Conservation (phyloP, 2,888 invertebrate species). For the Hydrotaea diabolus region DNA sequence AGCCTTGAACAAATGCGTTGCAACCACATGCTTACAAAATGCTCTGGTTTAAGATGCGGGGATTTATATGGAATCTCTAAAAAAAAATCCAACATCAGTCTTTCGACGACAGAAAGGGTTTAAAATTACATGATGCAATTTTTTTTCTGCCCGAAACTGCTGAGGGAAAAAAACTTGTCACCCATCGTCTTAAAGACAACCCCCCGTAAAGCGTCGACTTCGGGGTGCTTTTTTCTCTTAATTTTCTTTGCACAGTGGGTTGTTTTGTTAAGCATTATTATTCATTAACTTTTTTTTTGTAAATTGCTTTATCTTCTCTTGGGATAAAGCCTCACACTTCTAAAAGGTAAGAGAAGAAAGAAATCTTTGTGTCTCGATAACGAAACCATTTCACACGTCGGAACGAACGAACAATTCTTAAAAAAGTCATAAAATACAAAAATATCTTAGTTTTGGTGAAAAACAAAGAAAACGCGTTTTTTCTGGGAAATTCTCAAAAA, state of each 20-base stretch:
- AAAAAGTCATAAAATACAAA: constrained; percentile 56
- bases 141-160: background rate
- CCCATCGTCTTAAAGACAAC: constrained; percentile 50
- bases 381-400: constrained; percentile 64
- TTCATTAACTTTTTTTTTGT: constrained; percentile 52
- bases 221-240: constrained; percentile 54
- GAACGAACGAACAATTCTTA: constrained; percentile 23
- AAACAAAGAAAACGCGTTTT: constrained; percentile 2
- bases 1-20: constrained; percentile 53
- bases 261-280: constrained; percentile 58
- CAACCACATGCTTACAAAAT: constrained; percentile 67
- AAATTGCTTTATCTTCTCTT: constrained; percentile 39
- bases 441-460: constrained; percentile 48
- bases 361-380: constrained; percentile 40
- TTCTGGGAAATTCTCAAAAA: too few relatives aligned
- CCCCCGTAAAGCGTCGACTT: constrained; percentile 60
- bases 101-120: constrained; percentile 5
- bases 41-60: constrained; percentile 27
- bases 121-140: constrained; percentile 58
- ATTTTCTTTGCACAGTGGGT: constrained; percentile 44
- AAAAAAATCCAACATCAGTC: constrained; percentile 17
- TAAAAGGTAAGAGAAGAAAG: constrained; percentile 43
- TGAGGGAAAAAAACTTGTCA: constrained; percentile 36
- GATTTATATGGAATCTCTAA: constrained; percentile 29
- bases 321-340: constrained; percentile 10